phyloP scores from a whole-genome alignment of 2,113 vertebrate species.

The Synchiropus splendidus region DNA sequence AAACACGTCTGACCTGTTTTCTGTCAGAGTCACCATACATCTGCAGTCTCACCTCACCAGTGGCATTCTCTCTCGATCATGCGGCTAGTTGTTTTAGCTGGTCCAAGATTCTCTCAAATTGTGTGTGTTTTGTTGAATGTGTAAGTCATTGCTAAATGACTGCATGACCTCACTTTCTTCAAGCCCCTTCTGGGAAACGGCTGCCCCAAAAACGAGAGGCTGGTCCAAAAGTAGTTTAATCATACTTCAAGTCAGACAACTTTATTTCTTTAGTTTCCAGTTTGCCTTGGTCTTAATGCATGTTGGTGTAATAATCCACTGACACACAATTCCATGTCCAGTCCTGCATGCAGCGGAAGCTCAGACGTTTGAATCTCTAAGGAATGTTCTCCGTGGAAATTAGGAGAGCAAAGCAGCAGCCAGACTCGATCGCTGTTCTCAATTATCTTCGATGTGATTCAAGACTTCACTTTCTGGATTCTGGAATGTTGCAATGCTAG shows the following conservation, averaged over 20 bases:
- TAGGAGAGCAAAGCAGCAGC: slow-evolving; percentile 31
- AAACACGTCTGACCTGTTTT: not conserved
- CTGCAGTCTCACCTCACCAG: slow-evolving; percentile 21
- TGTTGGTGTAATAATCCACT: too few relatives aligned
- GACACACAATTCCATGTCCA: slow-evolving; percentile 26
- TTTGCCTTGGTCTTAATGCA: too few relatives aligned
- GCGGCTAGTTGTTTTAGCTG: too few relatives aligned
- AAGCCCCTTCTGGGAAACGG: slow-evolving; percentile 13
- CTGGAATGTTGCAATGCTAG: slow-evolving; percentile 19
- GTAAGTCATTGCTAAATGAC: slow-evolving; percentile 20
- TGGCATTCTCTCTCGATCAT: too few relatives aligned
- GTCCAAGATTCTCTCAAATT: too few relatives aligned
- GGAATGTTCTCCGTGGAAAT: slow-evolving; percentile 47
- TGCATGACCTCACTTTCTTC: slow-evolving; percentile 17
- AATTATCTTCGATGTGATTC: slow-evolving; percentile 51
- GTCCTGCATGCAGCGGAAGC: slow-evolving; percentile 45
- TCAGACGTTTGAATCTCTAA: slow-evolving; percentile 38
- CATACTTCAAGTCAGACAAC: not conserved
- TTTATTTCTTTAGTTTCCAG: too few relatives aligned
- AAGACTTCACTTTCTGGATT: slow-evolving; percentile 41
- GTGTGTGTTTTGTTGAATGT: slow-evolving; percentile 12
- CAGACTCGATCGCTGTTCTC: slow-evolving; percentile 48
- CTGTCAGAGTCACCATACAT: slow-evolving; percentile 1
- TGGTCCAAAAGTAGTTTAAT: slow-evolving; percentile 17
- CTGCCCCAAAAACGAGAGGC: slow-evolving; percentile 25